Evolutionary conservation across 2,113 vertebrate species (phyloP).

Genomic region (Pseudopodoces humilis): DNA sequence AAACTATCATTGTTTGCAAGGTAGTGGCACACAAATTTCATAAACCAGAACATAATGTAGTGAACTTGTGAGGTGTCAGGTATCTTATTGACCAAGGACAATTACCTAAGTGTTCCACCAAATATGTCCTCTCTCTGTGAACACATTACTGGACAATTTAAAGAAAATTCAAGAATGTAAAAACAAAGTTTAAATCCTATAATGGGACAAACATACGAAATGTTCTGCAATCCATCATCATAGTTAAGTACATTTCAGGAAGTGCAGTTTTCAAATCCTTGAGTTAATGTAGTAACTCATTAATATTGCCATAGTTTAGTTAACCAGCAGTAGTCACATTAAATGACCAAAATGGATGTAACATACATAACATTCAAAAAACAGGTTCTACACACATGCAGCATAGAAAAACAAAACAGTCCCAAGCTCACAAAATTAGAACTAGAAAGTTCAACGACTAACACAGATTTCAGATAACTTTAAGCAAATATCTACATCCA

Average conservation of each 20-base stretch:
- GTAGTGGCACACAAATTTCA: constrained; percentile 6
- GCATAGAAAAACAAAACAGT: constrained; percentile 24
- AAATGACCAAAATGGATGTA: constrained; percentile 46
- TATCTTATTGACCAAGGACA: background rate
- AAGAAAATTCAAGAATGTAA: background rate
- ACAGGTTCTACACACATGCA: constrained; percentile 61
- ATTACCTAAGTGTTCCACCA: background rate
- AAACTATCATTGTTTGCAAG: constrained; percentile 34
- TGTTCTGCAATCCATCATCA: constrained; percentile 53
- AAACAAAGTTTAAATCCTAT: background rate
- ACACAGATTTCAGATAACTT: constrained; percentile 34
- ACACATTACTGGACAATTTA: background rate
- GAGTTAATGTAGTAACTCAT: constrained; percentile 22
- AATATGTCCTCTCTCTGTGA: background rate
- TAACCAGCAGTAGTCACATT: constrained; percentile 1
- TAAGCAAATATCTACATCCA: constrained; percentile 65
- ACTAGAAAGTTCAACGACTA: constrained; percentile 28
- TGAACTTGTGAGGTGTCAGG: background rate
- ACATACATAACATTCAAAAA: constrained; percentile 49
- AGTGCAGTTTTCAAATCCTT: constrained; percentile 42
- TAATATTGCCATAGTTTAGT: background rate
- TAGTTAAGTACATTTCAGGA: constrained; percentile 55
- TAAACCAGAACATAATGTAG: background rate
- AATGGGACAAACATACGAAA: background rate
- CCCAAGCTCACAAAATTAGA: constrained; percentile 53